Conservation (phyloP, 2,888 invertebrate species). For the Andrena bucephala region DNA sequence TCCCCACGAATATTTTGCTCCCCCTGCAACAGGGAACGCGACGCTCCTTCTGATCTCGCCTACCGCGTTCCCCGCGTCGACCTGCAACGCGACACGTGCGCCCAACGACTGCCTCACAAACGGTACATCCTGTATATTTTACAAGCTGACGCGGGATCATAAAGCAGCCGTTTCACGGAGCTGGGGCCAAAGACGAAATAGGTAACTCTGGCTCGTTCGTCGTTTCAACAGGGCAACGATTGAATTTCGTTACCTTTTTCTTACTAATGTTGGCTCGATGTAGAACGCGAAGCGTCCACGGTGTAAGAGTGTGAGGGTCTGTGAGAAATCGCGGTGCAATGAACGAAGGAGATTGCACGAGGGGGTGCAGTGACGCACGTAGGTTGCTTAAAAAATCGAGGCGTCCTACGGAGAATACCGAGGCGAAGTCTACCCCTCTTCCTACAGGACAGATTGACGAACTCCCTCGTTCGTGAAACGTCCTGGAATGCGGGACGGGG, state of each 20-base stretch:
- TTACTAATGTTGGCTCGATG: too few species aligned
- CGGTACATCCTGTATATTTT: background rate
- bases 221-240: too few species aligned
- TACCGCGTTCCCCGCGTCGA: background rate
- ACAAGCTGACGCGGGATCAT: background rate
- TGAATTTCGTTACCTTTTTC: too few species aligned
- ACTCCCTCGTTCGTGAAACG: background rate
- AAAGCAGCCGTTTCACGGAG: background rate
- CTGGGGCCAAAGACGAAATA: too few species aligned
- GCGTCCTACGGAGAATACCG: too few species aligned
- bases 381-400: too few species aligned
- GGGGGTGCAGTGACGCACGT: too few species aligned
- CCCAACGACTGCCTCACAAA: background rate
- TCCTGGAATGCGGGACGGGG: background rate
- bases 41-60: constrained; percentile 18
- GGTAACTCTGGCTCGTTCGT: too few species aligned
- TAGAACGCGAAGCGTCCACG: too few species aligned
- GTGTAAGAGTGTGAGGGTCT: too few species aligned
- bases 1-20: constrained; percentile 19
- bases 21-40: background rate
- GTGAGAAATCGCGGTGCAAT: too few species aligned
- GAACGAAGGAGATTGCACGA: too few species aligned
- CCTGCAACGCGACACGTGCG: constrained; percentile 19
- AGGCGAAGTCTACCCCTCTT: background rate
- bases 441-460: background rate